Conservation (phyloP, 2,113 vertebrate species). For the Leptobrachium leishanense region DNA sequence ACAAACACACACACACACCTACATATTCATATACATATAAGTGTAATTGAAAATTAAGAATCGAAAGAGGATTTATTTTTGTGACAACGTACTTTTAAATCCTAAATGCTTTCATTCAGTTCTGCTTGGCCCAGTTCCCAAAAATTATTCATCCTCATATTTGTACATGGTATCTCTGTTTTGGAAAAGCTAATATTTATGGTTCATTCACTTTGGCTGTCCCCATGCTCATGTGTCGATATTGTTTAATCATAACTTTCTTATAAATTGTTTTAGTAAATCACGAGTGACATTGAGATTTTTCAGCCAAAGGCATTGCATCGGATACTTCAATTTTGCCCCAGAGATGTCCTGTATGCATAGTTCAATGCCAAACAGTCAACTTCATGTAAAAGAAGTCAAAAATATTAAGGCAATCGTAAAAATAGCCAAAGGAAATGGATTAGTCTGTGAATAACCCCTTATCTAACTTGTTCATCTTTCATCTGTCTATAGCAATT, state of each 20-base stretch:
- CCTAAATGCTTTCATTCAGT: no score
- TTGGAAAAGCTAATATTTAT: conserved; percentile 34
- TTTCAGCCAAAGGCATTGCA: conserved; percentile 36
- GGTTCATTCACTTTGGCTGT: conserved; percentile 21
- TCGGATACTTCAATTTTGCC: conserved; percentile 32
- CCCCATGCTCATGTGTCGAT: conserved; percentile 33
- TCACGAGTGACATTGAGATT: conserved; percentile 37
- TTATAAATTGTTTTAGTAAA: conserved; percentile 42
- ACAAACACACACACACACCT: no score
- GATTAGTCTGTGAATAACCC: conserved; percentile 45
- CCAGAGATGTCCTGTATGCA: conserved; percentile 23
- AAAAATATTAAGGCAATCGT: conserved; percentile 37
- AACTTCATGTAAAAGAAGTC: conserved; percentile 32
- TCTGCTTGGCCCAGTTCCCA: not conserved
- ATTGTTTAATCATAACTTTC: conserved; percentile 22
- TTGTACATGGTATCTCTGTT: not conserved
- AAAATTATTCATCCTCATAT: not conserved
- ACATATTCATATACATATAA: no score
- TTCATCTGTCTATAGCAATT: conserved; percentile 46
- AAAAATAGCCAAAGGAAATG: conserved; percentile 44
- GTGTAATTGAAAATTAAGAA: no score
- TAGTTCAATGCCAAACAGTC: conserved; percentile 33
- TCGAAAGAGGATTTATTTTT: no score
- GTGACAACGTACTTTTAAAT: no score
- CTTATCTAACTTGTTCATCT: conserved; percentile 39